These are phyloP conservation scores for Camelus dromedarius DNA, from an alignment of 2,113 vertebrate species.

Conservation along the genomic window DNA sequence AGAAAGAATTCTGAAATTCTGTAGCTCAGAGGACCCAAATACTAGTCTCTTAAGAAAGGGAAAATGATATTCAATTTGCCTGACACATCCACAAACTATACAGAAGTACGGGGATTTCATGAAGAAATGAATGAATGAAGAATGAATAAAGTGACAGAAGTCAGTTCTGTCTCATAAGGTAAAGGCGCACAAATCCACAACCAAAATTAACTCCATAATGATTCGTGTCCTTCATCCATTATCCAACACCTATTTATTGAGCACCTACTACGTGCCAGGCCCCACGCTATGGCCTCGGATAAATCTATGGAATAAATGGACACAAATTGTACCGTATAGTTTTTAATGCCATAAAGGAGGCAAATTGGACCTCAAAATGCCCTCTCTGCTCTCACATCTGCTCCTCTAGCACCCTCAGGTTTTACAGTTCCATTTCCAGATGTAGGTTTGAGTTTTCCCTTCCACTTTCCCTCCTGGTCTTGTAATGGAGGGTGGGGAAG, in stretches of 20 bases:
- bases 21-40: not conserved
- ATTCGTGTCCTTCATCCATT: not conserved
- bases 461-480: not conserved
- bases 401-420: not conserved
- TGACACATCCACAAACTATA: not conserved
- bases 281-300: not conserved
- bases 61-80: not conserved
- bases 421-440: not conserved
- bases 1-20: slow-evolving; percentile 14
- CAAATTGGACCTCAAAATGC: not conserved
- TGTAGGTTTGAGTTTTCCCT: not conserved
- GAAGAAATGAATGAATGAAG: not conserved
- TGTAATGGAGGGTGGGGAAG: not conserved
- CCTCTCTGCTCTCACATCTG: not conserved
- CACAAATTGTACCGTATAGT: not conserved
- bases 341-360: not conserved
- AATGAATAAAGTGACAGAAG: not conserved
- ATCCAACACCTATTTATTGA: not conserved
- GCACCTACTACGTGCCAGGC: not conserved
- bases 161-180: not conserved
- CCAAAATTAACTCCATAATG: not conserved
- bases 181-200: not conserved
- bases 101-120: not conserved
- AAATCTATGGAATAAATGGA: not conserved
- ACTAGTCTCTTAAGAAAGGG: not conserved